phyloP scores from a whole-genome alignment of 2,888 invertebrate genomes.

The Calliopum simillimum region DNA sequence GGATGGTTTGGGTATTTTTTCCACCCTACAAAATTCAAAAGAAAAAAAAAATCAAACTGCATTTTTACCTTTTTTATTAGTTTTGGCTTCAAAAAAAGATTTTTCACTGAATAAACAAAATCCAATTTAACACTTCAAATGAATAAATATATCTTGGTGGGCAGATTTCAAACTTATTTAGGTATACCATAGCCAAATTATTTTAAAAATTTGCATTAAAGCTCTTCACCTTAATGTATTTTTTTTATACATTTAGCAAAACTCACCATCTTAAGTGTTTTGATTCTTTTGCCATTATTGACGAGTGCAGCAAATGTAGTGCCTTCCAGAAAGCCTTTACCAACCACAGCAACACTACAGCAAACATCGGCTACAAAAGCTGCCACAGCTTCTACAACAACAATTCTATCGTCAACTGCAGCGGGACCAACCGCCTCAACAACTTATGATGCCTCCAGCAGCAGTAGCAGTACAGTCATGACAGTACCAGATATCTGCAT shows the following conservation, averaged over 20 bases:
- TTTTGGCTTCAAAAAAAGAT: no score
- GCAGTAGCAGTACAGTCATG: slow-evolving; percentile 45
- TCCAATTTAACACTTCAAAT: no score
- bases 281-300: not conserved
- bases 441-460: slow-evolving; percentile 36
- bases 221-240: not conserved
- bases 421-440: slow-evolving; percentile 12
- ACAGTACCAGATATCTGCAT: slow-evolving; percentile 60
- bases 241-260: not conserved
- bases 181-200: no score
- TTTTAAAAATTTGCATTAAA: no score
- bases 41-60: no score
- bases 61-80: no score
- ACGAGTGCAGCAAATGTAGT: not conserved
- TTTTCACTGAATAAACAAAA: no score
- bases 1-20: no score
- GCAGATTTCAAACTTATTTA: no score
- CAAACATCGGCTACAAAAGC: slow-evolving; percentile 11
- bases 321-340: not conserved
- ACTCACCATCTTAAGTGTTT: not conserved
- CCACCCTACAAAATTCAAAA: no score
- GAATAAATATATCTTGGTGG: no score
- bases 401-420: slow-evolving; percentile 32
- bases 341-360: not conserved
- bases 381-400: slow-evolving; percentile 15